Evolutionary conservation across 2,888 invertebrate species (phyloP).

Genomic region (Lutraria lutraria): DNA sequence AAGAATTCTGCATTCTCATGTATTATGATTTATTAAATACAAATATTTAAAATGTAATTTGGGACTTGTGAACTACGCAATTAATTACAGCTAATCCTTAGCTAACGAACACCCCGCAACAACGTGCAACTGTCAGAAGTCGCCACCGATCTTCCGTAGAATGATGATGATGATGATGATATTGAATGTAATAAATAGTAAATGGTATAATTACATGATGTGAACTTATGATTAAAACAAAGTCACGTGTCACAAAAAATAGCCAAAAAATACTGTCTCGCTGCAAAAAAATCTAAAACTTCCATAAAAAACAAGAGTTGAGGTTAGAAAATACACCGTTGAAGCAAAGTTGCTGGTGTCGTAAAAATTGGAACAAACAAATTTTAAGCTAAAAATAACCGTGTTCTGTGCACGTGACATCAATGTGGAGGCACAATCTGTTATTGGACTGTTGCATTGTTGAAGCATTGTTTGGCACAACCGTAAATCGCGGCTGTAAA

Average conservation of each 20-base stretch:
- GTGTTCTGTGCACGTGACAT: background rate
- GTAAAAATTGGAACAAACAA: background rate
- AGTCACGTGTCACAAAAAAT: background rate
- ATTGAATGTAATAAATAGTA: background rate
- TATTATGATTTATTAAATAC: no score
- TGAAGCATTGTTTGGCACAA: background rate
- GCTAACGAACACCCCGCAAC: no score
- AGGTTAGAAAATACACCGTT: background rate
- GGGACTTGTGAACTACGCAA: no score
- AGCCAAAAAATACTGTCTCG: background rate
- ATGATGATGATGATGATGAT: background rate
- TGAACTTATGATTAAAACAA: background rate
- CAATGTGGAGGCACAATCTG: background rate
- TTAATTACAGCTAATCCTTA: no score
- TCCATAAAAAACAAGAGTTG: background rate
- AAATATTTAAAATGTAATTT: no score
- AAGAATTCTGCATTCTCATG: no score
- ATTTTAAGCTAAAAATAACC: background rate
- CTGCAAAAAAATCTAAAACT: background rate
- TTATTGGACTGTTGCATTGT: background rate
- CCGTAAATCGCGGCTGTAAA: background rate
- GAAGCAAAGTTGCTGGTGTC: background rate
- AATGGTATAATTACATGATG: background rate
- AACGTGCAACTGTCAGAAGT: no score
- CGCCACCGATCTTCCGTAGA: no score